Conservation (phyloP, 2,113 vertebrate species). For the Leuciscus idus region DNA sequence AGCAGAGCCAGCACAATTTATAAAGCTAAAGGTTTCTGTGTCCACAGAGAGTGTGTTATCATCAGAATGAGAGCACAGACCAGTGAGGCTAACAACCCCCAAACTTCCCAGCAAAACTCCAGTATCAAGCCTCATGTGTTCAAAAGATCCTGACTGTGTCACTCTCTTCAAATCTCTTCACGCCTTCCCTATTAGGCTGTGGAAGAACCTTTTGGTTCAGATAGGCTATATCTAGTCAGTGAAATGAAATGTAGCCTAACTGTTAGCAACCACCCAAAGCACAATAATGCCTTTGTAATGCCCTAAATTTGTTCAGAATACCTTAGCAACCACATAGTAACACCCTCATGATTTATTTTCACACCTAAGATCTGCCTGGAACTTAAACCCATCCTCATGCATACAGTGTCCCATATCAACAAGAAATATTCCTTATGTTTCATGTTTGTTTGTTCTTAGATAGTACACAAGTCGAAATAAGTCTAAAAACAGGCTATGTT, state of each 20-base stretch:
- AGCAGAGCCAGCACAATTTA: slow-evolving; percentile 38
- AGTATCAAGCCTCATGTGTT: slow-evolving; percentile 7
- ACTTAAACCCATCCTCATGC: too few relatives aligned
- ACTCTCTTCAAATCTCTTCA: slow-evolving; percentile 6
- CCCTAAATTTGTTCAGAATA: background rate
- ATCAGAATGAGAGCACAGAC: slow-evolving; percentile 25
- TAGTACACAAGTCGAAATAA: background rate
- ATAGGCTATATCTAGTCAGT: background rate
- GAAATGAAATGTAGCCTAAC: background rate
- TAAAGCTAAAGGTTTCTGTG: slow-evolving; percentile 40
- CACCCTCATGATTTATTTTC: too few relatives aligned
- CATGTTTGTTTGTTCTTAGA: background rate
- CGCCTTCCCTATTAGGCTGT: background rate
- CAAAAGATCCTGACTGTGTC: background rate
- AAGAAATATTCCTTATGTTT: too few relatives aligned
- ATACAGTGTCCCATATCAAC: too few relatives aligned
- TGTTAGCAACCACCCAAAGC: background rate
- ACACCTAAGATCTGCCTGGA: too few relatives aligned
- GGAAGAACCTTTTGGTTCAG: background rate
- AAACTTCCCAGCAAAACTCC: slow-evolving; percentile 39
- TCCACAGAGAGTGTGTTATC: slow-evolving; percentile 39
- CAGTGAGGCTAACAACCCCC: slow-evolving; percentile 33
- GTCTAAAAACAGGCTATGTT: background rate
- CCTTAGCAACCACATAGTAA: background rate
- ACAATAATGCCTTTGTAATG: too few relatives aligned